phyloP scores from a whole-genome alignment of 2,888 invertebrate genomes.

The Cynaeus angustus region DNA sequence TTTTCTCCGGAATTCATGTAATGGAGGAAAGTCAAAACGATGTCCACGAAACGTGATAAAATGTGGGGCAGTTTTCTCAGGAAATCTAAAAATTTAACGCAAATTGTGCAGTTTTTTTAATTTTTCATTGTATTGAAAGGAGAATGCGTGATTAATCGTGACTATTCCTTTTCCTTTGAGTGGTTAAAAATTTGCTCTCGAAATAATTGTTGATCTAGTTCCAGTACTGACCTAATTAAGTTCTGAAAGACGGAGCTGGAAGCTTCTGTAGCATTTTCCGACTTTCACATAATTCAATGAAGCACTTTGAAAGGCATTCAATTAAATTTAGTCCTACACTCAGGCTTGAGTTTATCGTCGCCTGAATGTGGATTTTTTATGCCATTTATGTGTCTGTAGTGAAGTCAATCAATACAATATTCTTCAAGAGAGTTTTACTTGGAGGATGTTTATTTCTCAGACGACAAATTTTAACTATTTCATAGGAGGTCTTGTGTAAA shows the following conservation, averaged over 20 bases:
- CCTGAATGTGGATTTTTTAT: constrained; percentile 26
- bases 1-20: constrained; percentile 21
- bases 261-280: constrained; percentile 43
- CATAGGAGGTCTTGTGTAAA: neutral
- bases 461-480: too few species aligned
- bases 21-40: constrained; percentile 29
- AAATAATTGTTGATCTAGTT: constrained; percentile 10
- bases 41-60: constrained; percentile 27
- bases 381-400: neutral
- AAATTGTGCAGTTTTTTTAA: neutral
- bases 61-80: constrained; percentile 13
- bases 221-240: constrained; percentile 44
- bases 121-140: too few species aligned
- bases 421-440: too few species aligned
- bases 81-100: constrained; percentile 5
- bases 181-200: neutral
- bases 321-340: constrained; percentile 51
- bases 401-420: neutral
- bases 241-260: constrained; percentile 33
- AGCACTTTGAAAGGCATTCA: constrained; percentile 53
- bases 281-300: constrained; percentile 55
- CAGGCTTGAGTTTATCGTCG: constrained; percentile 21
- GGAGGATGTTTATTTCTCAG: neutral
- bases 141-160: neutral
- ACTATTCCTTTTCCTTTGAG: neutral